Conservation (phyloP, 2,113 vertebrate genomes). For the Sturnira hondurensis region DNA sequence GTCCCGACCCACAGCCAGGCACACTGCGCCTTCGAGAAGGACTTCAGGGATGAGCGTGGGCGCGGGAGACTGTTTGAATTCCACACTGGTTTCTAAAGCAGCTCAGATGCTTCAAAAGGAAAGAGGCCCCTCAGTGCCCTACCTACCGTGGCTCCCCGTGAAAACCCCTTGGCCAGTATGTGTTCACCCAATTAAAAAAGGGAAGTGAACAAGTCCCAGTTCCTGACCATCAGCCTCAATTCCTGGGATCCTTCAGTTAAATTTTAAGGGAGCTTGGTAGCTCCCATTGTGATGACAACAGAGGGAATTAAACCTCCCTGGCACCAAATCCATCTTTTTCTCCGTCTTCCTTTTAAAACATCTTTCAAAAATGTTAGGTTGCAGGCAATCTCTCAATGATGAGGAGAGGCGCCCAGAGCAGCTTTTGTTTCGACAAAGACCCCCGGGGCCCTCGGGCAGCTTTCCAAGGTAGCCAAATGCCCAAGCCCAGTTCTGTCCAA, state of each 20-base stretch:
- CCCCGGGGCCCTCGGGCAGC: not conserved
- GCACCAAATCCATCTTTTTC: conserved; percentile 1
- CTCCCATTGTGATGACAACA: not conserved
- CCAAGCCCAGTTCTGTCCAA: not conserved
- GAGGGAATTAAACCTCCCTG: not conserved
- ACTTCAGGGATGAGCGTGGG: not conserved
- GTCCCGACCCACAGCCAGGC: not conserved
- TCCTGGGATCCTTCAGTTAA: not conserved
- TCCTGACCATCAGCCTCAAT: not conserved
- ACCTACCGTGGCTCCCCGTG: not conserved
- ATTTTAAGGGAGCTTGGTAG: not conserved
- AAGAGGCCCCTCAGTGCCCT: not conserved
- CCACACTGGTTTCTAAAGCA: not conserved
- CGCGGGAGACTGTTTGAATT: not conserved
- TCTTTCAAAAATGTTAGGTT: not conserved
- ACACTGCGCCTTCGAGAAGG: not conserved
- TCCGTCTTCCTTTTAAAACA: not conserved
- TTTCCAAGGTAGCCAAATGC: not conserved
- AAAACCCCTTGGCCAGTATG: not conserved
- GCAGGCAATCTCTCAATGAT: not conserved
- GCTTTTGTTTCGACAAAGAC: not conserved
- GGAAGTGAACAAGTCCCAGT: not conserved
- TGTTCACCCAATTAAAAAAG: not conserved
- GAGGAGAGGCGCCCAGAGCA: not conserved
- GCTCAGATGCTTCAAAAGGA: conserved; percentile 2